Base-by-base conservation (phyloP, 2,113 vertebrate species). In the Atlantisia rogersi region DNA sequence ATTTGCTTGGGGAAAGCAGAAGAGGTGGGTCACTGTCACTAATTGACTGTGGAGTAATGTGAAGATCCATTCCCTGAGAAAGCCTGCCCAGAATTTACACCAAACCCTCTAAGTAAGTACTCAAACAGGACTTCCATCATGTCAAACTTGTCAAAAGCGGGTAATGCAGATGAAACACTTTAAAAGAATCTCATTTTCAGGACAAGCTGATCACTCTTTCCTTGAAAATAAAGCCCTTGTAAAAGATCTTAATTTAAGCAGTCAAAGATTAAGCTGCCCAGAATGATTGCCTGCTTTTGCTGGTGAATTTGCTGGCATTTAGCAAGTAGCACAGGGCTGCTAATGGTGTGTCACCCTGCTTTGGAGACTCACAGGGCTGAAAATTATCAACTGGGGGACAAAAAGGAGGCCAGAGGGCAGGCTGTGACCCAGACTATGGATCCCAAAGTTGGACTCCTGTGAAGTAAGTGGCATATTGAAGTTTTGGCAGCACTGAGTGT, bases 101-200 rank as follows among this genome's bases (percentile, higher is more conserved):
- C 70, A 16, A 89, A 32, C 81, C 25, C 74, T 91, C 35, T 73
- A 64, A 94, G 86, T 26, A 82, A 2, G 2, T 39, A 53, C 86
- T 93, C 82, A 35, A 91, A 65, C 65, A 92, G 91, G 78, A 65
- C 86, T 94, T 93, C 81, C 91, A 91, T 90, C 92, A 84, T 0
- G 1, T 84, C 95, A 89, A 18, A 94, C 74, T 79, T 96, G 94
- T 93, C 95, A 96, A 68, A 86, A 52, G 44, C 5, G 46, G 63
- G 88, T 92, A 96, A 95, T 96, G 88, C 94, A 95, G 92, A 94
- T 94, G 96, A 97, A 93, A 95, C 90, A 96, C 95, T 96, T 96
- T 83, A 92, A 93, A 96, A 93, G 92, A 81, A 92, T 83, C 90
- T 93, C 75, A 91, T 97, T 96, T 97, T 92, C 95, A 84, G 94